Conservation (phyloP, 2,797 vertebrate species). For the Alosa sapidissima region DNA sequence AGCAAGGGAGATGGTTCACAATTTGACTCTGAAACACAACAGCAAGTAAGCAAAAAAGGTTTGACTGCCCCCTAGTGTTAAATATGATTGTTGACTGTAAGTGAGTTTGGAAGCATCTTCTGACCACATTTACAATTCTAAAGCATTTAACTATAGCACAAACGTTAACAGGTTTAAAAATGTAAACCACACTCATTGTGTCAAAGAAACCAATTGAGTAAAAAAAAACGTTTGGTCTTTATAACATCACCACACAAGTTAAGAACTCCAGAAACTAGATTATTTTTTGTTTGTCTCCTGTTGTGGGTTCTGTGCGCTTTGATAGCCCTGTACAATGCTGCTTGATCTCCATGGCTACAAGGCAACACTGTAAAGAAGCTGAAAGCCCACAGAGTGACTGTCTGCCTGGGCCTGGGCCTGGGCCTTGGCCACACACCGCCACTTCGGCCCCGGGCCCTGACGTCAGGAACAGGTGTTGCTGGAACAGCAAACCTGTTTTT, state of each 20-base stretch:
- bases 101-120: not conserved
- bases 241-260: not conserved
- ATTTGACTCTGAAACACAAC: not conserved
- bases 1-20: not conserved
- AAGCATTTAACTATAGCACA: too few relatives aligned
- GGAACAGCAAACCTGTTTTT: conserved; percentile 12
- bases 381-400: conserved; percentile 79
- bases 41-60: not conserved
- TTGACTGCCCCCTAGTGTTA: not conserved
- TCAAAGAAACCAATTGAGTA: not conserved
- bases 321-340: conserved; percentile 98
- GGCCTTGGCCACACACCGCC: not conserved
- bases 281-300: not conserved
- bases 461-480: not conserved
- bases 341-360: conserved; percentile 94
- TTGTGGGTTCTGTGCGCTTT: conserved; percentile 78
- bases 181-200: not conserved
- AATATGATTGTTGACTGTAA: not conserved
- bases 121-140: not conserved
- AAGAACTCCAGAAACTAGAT: not conserved
- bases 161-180: too few relatives aligned
- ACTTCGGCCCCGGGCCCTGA: too few relatives aligned
- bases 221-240: not conserved
- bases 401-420: not conserved
- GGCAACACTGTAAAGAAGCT: conserved; percentile 97